phyloP scores from a whole-genome alignment of 2,888 invertebrate species.

The Steromphala cineraria region DNA sequence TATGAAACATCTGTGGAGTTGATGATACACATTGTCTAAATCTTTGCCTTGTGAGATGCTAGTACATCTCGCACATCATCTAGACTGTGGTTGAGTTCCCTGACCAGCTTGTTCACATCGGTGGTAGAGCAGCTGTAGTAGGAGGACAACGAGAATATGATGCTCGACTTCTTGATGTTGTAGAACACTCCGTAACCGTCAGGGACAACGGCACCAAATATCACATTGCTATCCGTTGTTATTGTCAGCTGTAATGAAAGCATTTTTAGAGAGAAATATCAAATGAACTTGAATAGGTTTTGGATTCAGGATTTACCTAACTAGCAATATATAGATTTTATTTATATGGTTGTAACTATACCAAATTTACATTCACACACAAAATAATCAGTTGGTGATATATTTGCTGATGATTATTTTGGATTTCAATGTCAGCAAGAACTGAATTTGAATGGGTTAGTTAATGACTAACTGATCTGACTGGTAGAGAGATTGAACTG shows the following conservation, averaged over 20 bases:
- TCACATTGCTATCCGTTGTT: slow-evolving; percentile 86
- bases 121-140: slow-evolving; percentile 82
- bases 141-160: slow-evolving; percentile 85
- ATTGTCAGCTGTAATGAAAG: slow-evolving; percentile 85
- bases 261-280: no score
- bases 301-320: no score
- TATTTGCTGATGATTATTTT: no score
- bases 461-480: no score
- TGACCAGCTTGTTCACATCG: slow-evolving; percentile 79
- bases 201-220: slow-evolving; percentile 89
- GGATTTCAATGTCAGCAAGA: no score
- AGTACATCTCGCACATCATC: slow-evolving; percentile 82
- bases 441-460: no score
- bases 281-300: no score
- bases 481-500: no score
- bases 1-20: no score
- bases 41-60: slow-evolving; percentile 47
- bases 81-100: slow-evolving; percentile 80
- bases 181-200: slow-evolving; percentile 97
- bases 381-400: no score
- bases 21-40: slow-evolving; percentile 34
- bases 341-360: no score
- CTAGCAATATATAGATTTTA: slow-evolving; percentile 18
- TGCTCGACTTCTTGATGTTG: slow-evolving; percentile 86
- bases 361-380: no score